Evolutionary conservation across 37 sponge, comb jelly and placozoan genomes (phyloP).

Genomic region (Haliclona indistincta): DNA sequence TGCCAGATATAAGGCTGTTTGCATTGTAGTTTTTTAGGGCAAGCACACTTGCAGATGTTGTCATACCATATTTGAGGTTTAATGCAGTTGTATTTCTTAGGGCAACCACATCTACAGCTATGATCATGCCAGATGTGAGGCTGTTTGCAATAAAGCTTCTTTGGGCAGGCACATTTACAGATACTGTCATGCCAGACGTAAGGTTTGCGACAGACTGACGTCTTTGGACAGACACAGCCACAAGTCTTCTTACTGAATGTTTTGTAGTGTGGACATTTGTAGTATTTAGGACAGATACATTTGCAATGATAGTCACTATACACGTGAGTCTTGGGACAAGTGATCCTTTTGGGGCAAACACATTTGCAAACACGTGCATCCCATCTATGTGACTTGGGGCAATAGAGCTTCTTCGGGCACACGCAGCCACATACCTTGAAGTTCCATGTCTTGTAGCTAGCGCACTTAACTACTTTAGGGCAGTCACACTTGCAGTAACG

Average conservation of each 20-base stretch:
- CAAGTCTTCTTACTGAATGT: slow-evolving; percentile 17
- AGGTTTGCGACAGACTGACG: background rate
- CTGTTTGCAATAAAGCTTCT: background rate
- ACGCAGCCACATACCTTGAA: no score
- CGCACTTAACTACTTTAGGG: no score
- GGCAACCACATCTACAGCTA: slow-evolving; percentile 35
- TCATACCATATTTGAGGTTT: background rate
- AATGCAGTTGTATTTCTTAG: background rate
- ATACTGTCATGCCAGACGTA: background rate
- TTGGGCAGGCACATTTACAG: background rate
- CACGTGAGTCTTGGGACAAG: background rate
- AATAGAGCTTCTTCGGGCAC: no score
- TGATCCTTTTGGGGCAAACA: slow-evolving; percentile 3
- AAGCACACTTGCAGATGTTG: slow-evolving; percentile 1
- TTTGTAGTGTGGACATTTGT: background rate
- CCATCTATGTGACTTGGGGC: slow-evolving; percentile 1
- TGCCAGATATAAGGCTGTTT: background rate
- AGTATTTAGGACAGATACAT: slow-evolving; percentile 3
- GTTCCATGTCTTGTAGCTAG: no score
- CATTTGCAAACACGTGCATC: slow-evolving; percentile 24
- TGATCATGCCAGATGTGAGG: slow-evolving; percentile 14
- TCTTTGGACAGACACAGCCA: slow-evolving; percentile 14
- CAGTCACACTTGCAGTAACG: no score
- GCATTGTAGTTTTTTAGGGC: background rate
- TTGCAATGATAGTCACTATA: background rate